These are phyloP conservation scores for Helobdella robusta DNA, from an alignment of 2,888 invertebrate species.

Conservation along the genomic window DNA sequence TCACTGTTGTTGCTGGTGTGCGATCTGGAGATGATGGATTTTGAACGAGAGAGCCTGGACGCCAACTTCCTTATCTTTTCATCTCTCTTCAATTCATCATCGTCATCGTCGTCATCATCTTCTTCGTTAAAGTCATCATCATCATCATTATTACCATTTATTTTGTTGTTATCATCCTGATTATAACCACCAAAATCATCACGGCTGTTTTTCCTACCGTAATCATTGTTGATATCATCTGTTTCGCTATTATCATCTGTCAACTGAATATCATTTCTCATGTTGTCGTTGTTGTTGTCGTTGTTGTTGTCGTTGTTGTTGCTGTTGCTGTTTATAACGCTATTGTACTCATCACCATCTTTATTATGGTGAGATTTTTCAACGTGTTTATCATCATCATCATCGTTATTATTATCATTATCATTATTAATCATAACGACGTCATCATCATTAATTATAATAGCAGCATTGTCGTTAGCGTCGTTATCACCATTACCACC, in stretches of 20 bases:
- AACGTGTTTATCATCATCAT: too few relatives aligned
- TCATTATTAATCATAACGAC: too few relatives aligned
- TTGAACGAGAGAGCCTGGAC: background rate
- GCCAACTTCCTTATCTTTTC: background rate
- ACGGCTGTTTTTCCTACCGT: background rate
- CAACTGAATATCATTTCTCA: background rate
- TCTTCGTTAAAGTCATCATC: too few relatives aligned
- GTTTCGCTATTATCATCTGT: background rate
- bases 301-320: slow-evolving; percentile 1
- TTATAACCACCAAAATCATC: background rate
- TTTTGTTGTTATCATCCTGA: background rate
- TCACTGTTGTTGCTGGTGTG: background rate
- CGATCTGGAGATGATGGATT: background rate
- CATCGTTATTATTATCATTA: too few relatives aligned
- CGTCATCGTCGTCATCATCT: too few relatives aligned
- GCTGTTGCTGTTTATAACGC: background rate
- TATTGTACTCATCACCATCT: background rate
- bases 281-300: slow-evolving; percentile 13
- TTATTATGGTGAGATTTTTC: too few relatives aligned
- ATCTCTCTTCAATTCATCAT: too few relatives aligned
- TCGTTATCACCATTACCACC: too few relatives aligned
- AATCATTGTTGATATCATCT: background rate
- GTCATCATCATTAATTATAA: too few relatives aligned
- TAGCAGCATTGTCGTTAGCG: too few relatives aligned
- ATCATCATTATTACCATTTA: too few relatives aligned